These are phyloP conservation scores for Watsonalla binaria DNA, from an alignment of 2,888 invertebrate genomes.

Conservation along the genomic window DNA sequence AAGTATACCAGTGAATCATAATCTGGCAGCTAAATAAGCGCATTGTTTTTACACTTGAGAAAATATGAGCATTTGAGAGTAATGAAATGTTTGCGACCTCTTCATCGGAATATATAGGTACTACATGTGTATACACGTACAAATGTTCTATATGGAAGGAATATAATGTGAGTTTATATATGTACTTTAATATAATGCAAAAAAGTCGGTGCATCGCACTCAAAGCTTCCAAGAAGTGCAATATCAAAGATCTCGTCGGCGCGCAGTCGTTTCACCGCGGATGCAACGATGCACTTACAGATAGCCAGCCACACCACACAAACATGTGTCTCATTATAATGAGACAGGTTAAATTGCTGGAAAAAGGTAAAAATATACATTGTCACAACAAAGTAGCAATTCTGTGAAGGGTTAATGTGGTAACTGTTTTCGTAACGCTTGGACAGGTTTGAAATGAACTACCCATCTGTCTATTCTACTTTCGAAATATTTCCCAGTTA, in stretches of 20 bases:
- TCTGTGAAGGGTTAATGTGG: neutral
- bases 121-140: neutral
- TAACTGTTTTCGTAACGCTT: neutral
- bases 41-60: no score
- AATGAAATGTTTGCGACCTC: neutral
- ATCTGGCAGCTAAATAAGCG: neutral
- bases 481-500: neutral
- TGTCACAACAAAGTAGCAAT: neutral
- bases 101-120: neutral
- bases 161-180: constrained; percentile 8
- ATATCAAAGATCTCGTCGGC: constrained; percentile 59
- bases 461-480: neutral
- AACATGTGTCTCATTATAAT: constrained; percentile 8
- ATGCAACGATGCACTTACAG: constrained; percentile 62
- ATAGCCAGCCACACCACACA: constrained; percentile 28
- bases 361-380: constrained; percentile 5
- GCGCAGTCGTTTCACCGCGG: constrained; percentile 49
- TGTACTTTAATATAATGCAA: constrained; percentile 26
- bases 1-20: neutral
- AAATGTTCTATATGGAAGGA: neutral
- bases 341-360: constrained; percentile 4
- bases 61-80: no score
- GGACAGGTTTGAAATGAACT: neutral
- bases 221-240: constrained; percentile 59
- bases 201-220: constrained; percentile 49